A percentile compares a stretch with the other conserved stretches of the same genome.
Conservation (phyloP, 1,140 invertebrate species). For the Metopolophium dirhodum region DNA sequence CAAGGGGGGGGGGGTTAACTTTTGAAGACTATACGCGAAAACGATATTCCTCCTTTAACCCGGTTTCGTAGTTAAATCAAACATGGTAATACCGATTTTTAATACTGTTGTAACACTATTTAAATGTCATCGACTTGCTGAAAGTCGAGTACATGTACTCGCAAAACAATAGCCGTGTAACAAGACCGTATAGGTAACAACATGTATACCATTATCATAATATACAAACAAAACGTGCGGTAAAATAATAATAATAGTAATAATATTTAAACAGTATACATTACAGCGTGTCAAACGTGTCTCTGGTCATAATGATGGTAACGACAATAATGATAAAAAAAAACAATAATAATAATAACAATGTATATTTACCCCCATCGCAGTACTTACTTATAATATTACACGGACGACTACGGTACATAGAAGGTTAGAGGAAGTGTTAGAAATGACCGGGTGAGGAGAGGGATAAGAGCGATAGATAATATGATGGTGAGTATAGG, state of each 20-base stretch:
- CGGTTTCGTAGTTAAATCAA: neutral
- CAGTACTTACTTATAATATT: neutral
- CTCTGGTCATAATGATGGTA: neutral
- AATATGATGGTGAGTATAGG: neutral
- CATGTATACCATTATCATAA: neutral
- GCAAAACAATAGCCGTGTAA: neutral
- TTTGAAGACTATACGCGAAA: neutral
- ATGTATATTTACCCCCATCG: neutral
- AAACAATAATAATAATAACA: neutral
- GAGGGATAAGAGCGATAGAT: neutral
- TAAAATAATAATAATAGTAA: neutral
- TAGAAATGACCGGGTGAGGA: neutral
- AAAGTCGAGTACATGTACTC: neutral
- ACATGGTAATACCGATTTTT: neutral
- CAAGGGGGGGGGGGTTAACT: too few species aligned
- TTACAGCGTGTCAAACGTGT: neutral
- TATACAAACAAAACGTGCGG: neutral
- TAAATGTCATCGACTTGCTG: neutral
- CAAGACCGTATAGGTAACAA: neutral
- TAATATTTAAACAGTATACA: slow-evolving; percentile 2
- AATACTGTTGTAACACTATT: neutral
- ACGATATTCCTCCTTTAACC: neutral
- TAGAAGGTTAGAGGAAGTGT: neutral
- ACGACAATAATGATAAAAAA: neutral
- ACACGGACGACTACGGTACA: neutral